Conservation (phyloP, 2,888 invertebrate species). For the Mesoligia furuncula region DNA sequence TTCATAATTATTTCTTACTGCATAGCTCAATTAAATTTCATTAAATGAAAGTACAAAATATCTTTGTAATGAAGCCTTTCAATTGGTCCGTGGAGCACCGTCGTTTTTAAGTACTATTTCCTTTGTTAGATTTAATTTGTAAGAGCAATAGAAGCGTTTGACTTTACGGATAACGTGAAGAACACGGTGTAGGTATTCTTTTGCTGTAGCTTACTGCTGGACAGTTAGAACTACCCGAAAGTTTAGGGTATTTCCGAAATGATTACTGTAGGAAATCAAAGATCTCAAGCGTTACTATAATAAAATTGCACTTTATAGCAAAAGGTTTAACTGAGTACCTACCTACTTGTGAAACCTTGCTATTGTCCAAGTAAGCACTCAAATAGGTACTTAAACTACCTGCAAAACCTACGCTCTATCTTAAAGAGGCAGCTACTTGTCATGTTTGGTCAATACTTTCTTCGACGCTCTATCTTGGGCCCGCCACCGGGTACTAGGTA, state of each 20-base stretch:
- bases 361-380: not conserved
- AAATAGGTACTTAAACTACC: slow-evolving; percentile 8
- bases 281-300: not conserved
- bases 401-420: slow-evolving; percentile 15
- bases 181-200: no score
- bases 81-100: no score
- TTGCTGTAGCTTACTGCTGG: no score
- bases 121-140: no score
- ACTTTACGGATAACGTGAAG: no score
- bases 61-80: no score
- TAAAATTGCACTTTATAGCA: not conserved
- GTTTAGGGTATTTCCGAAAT: not conserved
- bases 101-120: no score
- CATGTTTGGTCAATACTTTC: slow-evolving; percentile 79
- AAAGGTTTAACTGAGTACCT: not conserved
- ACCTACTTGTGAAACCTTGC: slow-evolving; percentile 13
- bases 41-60: no score
- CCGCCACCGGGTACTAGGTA: slow-evolving; percentile 63
- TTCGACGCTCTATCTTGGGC: slow-evolving; percentile 64
- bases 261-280: not conserved
- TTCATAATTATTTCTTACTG: no score
- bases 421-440: slow-evolving; percentile 22
- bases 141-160: no score
- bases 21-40: no score
- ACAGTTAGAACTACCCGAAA: no score